Base-by-base conservation (phyloP, 1,140 invertebrate species). In the Ips nitidus region DNA sequence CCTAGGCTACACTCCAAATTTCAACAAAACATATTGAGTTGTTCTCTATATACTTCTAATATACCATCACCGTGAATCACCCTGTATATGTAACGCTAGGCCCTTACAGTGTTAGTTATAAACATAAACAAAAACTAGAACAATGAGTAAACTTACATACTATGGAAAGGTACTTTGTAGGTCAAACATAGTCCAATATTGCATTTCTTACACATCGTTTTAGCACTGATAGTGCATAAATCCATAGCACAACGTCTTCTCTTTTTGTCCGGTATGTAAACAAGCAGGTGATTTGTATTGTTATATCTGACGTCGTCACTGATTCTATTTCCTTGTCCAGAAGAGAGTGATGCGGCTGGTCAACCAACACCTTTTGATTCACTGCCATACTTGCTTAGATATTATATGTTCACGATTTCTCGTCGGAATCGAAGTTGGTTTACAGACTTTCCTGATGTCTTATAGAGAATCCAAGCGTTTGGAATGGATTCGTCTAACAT, bases 381-480 rank as follows among this genome's bases (percentile, higher is more conserved):
- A n/a, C 56, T 71, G 36, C 62, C 59, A 71, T 69, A 72, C 71
- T 67, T 73, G 58, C 37, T 47, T 41, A 71, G 60, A 66, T 73
- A 75, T 22, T 22, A 22, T 36, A 66, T 55, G 7, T 61, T 58
- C 4, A 73, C 72, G 47, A 76, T 72, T 66, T 74, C 57, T 57
- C 72, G 38, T 39, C 72, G 8, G 70, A 77, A 78, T 41, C 71
- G 45, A 42, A 76, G 61, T 57, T 78, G 75, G 39, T 47, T 57
- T 8, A 70, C 22, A 56, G 47, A 41, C 41, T 66, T 58, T 50
- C 64, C 71, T 53, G 63, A 65, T 63, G 73, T 71, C 72, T 75
- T 73, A 47, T 75, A 70, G 52, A 75, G 59, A 60, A 76, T 70
- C 71, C 78, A 81, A 22, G 77, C 77, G 73, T 80, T 80, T 70